Evolutionary conservation across 2,797 vertebrate genomes (phyloP).

Genomic region (Pseudopleuronectes americanus): DNA sequence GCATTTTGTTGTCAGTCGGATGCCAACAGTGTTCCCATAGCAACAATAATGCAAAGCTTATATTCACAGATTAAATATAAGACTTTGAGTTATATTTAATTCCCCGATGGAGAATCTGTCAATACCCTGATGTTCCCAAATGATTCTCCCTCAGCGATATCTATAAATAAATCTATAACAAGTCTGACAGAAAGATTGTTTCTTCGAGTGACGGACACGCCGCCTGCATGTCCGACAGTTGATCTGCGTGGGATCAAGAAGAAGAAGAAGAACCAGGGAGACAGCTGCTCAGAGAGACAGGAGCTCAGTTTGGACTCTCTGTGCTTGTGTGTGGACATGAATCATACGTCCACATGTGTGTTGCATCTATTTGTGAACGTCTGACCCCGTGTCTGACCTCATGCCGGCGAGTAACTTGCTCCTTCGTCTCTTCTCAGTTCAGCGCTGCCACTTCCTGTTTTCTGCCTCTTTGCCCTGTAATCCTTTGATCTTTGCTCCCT

Average conservation of each 20-base stretch:
- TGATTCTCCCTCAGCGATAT: no score
- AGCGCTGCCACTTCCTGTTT: slow-evolving; percentile 35
- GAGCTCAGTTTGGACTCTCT: slow-evolving; percentile 31
- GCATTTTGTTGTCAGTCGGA: no score
- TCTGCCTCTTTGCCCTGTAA: slow-evolving; percentile 12
- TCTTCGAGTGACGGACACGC: slow-evolving; percentile 41
- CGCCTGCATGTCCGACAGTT: slow-evolving; percentile 47
- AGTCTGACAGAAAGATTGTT: background rate
- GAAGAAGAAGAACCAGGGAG: slow-evolving; percentile 33
- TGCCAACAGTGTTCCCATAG: no score
- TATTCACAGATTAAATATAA: no score
- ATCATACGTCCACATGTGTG: slow-evolving; percentile 37
- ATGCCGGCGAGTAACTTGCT: slow-evolving; percentile 24
- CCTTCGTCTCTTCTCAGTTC: slow-evolving; percentile 27
- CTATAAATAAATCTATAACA: no score
- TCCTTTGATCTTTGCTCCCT: slow-evolving; percentile 36
- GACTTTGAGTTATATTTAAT: no score
- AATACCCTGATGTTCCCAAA: no score
- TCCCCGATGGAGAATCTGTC: no score
- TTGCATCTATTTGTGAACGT: slow-evolving; percentile 63
- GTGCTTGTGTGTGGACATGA: slow-evolving; percentile 23
- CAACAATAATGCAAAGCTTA: no score
- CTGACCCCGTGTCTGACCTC: slow-evolving; percentile 48
- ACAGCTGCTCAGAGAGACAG: slow-evolving; percentile 62
- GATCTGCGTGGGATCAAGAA: slow-evolving; percentile 53